Evolutionary conservation across 1,140 invertebrate species (phyloP), one percentile per base, ranked within the genome.

Genomic region (Artemia franciscana): DNA sequence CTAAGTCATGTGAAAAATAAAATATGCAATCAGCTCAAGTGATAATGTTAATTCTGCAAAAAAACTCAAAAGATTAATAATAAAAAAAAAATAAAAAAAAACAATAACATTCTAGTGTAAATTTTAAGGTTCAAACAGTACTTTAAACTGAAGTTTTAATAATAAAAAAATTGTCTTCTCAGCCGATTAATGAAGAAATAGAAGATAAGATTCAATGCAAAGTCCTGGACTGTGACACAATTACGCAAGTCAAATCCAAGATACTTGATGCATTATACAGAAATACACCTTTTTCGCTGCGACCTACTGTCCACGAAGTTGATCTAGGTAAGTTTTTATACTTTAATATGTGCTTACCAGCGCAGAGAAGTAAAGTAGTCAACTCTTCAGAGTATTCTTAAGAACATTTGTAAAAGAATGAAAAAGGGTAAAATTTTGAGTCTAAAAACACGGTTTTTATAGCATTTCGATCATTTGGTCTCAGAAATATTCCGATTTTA

Each of bases 211-310:
- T 95, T 62, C 86, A 91, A 69, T 94, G 91, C 72, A 91, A 90
- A 76, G 91, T 96, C 0, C 79, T 98, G 61, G 92, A 97, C 76
- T 98, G 93, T 80, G 95, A 99, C 79, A 96, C 91, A 25, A 94
- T 98, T 72, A 90, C 85, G 64, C 95, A 99, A 77, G 92, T 98
- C 0, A 98, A 98, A 73, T 84, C 86, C 1, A 98, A 98, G 78
- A 93, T 98, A 63, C 78, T 98, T 28, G 94, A 98, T 76, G 84
- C 90, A n/a, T 78, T 98, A 12, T 95, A 92, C 74, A 92, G 92
- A 73, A 92, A 93, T 73, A 91, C 88, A 23, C 88, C 91, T n/a
- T 93, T 90, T 72, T 92, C 89, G 18, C 74, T 90, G 70, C 78
- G 91, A 65, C 89, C 90, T n/a, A 86, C 87, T 61, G 83, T 92